Evolutionary conservation across 2,888 invertebrate species (phyloP).

Genomic region (Abrostola triplasia): DNA sequence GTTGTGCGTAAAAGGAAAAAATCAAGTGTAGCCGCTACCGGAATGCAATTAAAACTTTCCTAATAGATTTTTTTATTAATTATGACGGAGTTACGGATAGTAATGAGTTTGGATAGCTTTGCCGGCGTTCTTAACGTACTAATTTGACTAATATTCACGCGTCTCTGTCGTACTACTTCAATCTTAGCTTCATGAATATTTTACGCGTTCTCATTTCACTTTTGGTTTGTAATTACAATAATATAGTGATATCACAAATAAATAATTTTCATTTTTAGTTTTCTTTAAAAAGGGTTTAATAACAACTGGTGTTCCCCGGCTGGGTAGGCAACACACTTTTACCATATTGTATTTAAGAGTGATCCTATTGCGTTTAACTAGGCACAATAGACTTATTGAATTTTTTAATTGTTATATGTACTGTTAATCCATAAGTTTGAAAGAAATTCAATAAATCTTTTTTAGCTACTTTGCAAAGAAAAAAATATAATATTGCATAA

Average conservation of each 20-base stretch:
- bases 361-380: too few species aligned
- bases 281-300: neutral
- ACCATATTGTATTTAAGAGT: too few species aligned
- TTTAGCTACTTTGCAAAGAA: neutral
- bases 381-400: too few species aligned
- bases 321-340: too few species aligned
- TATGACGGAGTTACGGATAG: slow-evolving; percentile 43
- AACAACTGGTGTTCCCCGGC: too few species aligned
- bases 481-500: neutral
- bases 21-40: slow-evolving; percentile 33
- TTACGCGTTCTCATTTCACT: slow-evolving; percentile 34
- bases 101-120: slow-evolving; percentile 49
- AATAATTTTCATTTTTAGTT: slow-evolving; percentile 27
- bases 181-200: slow-evolving; percentile 59
- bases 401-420: too few species aligned
- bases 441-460: too few species aligned
- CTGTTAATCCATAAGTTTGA: too few species aligned
- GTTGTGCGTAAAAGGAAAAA: slow-evolving; percentile 33
- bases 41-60: slow-evolving; percentile 62
- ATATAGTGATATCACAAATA: slow-evolving; percentile 33
- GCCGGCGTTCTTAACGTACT: slow-evolving; percentile 42
- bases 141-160: slow-evolving; percentile 59
- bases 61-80: slow-evolving; percentile 64
- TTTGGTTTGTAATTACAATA: slow-evolving; percentile 44
- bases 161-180: slow-evolving; percentile 51